Evolutionary conservation across 2,797 vertebrate genomes (phyloP).

Genomic region (Acipenser oxyrinchus): DNA sequence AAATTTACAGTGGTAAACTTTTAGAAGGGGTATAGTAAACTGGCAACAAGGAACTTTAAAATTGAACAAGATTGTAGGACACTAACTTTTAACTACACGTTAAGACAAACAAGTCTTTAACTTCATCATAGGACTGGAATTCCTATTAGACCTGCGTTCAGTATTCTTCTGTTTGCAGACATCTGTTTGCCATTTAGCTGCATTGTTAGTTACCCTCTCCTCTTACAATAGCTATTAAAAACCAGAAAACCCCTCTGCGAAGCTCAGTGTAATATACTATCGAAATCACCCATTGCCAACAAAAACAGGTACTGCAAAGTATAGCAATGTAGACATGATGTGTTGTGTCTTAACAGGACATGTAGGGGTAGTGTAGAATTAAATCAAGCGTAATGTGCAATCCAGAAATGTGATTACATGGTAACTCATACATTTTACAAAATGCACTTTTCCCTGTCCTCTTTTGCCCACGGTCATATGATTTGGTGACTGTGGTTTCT

Average conservation of each 20-base stretch:
- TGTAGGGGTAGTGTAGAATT: too few species aligned
- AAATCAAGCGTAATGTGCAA: too few species aligned
- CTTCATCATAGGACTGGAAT: conserved; percentile 19
- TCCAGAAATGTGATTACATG: too few species aligned
- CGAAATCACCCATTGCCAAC: conserved; percentile 2
- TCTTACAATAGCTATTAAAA: conserved; percentile 13
- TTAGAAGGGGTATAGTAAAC: too few species aligned
- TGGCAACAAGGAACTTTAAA: too few species aligned
- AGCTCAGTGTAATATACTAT: background rate
- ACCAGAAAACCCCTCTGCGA: conserved; percentile 1
- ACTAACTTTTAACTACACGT: conserved; percentile 3
- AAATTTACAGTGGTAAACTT: too few species aligned
- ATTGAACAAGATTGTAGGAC: too few species aligned
- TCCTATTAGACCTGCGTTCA: conserved; percentile 16
- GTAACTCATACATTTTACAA: too few species aligned
- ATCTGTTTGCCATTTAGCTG: conserved; percentile 21
- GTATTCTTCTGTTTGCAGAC: conserved; percentile 14
- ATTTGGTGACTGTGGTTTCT: too few species aligned
- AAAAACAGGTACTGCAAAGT: conserved; percentile 1
- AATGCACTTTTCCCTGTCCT: too few species aligned
- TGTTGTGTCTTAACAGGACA: background rate
- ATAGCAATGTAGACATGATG: background rate
- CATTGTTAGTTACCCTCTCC: conserved; percentile 13
- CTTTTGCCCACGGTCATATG: too few species aligned
- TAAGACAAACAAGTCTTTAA: conserved; percentile 2